Percentiles rank a stretch among this genome's conserved stretches.
These are phyloP conservation scores for Empidonax alnorum DNA, from an alignment of 2,113 vertebrate species.

Conservation along the genomic window DNA sequence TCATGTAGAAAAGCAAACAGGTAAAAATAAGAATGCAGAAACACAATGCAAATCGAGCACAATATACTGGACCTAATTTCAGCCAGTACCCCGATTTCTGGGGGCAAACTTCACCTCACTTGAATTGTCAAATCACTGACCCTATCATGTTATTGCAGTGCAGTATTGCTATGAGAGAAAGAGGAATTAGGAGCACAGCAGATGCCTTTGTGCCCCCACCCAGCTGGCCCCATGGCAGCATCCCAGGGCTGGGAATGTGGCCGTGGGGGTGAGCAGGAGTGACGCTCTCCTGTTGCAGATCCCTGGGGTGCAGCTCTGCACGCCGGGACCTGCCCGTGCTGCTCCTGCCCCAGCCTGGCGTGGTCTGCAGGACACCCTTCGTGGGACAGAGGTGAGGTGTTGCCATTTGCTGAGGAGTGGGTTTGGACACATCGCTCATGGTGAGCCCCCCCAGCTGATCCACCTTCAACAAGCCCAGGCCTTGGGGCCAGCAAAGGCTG, in stretches of 20 bases:
- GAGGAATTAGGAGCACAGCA: not conserved
- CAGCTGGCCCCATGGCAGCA: not conserved
- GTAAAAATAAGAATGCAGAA: not conserved
- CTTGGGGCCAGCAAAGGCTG: not conserved
- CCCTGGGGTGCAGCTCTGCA: accelerated
- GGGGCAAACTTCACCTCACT: not conserved
- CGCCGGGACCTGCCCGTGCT: not conserved
- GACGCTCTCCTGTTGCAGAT: not conserved
- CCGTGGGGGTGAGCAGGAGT: accelerated
- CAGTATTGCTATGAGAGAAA: not conserved
- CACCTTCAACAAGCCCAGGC: not conserved
- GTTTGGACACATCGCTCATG: accelerated
- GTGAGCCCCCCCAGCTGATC: not conserved
- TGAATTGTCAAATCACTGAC: not conserved
- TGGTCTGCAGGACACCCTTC: not conserved
- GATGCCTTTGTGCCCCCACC: not conserved
- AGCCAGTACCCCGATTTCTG: not conserved
- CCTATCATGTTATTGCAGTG: not conserved
- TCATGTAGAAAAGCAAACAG: not conserved
- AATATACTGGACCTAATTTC: not conserved
- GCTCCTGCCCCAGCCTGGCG: not conserved
- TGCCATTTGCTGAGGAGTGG: not conserved
- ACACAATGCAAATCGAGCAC: not conserved
- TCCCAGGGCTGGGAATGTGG: not conserved
- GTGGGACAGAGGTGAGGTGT: accelerated